phyloP scores from a whole-genome alignment of 2,113 vertebrate species.

The Oreotrochilus melanogaster region DNA sequence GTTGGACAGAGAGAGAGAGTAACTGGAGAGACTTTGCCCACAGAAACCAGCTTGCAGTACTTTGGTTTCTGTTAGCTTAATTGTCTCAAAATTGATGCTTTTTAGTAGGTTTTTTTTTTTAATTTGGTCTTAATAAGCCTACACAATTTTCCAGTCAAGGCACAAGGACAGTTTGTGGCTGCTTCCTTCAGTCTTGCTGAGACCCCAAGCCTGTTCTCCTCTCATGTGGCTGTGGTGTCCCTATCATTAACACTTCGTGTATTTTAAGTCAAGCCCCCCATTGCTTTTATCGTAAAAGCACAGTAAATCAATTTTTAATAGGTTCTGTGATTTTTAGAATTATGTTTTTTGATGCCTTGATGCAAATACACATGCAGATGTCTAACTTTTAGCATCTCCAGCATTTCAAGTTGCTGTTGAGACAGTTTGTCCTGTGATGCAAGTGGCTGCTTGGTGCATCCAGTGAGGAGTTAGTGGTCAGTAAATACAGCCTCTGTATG shows the following conservation, averaged over 20 bases:
- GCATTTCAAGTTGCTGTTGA: neutral
- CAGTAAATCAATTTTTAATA: neutral
- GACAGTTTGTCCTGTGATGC: neutral
- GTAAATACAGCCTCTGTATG: neutral
- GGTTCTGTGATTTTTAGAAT: neutral
- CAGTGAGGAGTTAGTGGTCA: neutral
- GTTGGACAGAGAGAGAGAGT: neutral
- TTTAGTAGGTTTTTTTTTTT: neutral
- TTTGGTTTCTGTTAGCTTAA: neutral
- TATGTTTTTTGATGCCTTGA: neutral
- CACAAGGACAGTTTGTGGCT: neutral
- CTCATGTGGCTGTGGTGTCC: neutral
- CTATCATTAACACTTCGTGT: neutral
- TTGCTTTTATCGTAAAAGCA: neutral
- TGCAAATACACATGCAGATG: accelerated
- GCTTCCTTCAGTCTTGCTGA: neutral
- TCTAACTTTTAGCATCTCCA: neutral
- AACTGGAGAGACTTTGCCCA: neutral
- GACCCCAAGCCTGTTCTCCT: neutral
- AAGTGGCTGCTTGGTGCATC: neutral
- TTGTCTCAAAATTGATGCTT: neutral
- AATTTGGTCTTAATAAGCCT: neutral
- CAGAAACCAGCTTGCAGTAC: neutral
- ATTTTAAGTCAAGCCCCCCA: neutral
- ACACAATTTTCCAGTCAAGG: too few relatives aligned